A percentile compares a stretch with the other conserved stretches of the same genome.
Conservation (phyloP, 2,797 vertebrate species). For the Ataeniobius toweri region DNA sequence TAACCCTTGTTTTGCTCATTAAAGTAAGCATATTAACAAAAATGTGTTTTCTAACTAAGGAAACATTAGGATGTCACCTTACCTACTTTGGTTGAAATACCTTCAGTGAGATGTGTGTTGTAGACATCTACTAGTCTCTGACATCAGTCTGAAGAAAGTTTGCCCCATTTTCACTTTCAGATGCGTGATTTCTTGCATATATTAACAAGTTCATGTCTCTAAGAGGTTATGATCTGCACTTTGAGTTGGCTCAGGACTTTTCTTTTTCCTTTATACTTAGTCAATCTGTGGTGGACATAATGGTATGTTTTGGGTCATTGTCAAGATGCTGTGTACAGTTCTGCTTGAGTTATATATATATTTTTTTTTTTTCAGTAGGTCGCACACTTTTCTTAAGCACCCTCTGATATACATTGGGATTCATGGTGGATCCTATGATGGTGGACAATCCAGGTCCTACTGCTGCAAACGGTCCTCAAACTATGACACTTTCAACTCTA, state of each 20-base stretch:
- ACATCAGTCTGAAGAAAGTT: too few relatives aligned
- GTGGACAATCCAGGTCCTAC: background rate
- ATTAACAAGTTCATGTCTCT: background rate
- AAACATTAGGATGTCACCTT: too few relatives aligned
- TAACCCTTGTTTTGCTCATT: background rate
- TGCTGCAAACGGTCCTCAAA: background rate
- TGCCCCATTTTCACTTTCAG: background rate
- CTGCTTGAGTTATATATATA: background rate
- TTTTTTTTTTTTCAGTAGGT: background rate
- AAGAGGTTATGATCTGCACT: background rate
- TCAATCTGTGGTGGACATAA: background rate
- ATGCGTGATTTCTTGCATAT: background rate
- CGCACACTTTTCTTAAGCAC: background rate
- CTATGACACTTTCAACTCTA: background rate
- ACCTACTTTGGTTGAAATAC: too few relatives aligned
- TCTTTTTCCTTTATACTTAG: background rate
- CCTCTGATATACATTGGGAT: background rate
- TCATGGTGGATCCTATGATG: background rate
- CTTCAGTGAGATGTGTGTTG: too few relatives aligned
- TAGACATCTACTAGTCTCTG: too few relatives aligned
- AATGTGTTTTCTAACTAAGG: too few relatives aligned
- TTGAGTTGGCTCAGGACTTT: background rate
- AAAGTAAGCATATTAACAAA: background rate
- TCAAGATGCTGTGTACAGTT: background rate
- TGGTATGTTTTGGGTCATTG: background rate